phyloP scores from a whole-genome alignment of 2,888 invertebrate species.

The Chymomyza amoena region DNA sequence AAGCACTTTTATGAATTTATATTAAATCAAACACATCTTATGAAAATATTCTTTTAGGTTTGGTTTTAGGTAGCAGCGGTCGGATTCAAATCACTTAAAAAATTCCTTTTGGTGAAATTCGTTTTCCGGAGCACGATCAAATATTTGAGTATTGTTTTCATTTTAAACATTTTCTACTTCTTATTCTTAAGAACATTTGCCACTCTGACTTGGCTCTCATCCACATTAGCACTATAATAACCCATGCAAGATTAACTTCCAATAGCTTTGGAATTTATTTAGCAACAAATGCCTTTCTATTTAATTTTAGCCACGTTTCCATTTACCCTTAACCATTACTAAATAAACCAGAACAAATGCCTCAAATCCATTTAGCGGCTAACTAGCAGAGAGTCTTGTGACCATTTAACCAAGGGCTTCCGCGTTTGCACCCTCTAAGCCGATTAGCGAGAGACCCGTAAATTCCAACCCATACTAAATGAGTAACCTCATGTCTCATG shows the following conservation, averaged over 20 bases:
- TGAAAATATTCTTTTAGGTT: no score
- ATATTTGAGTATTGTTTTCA: no score
- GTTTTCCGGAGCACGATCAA: no score
- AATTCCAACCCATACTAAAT: constrained; percentile 3
- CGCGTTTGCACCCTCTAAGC: not conserved
- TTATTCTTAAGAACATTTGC: no score
- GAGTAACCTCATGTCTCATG: not conserved
- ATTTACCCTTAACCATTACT: not conserved
- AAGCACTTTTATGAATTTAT: no score
- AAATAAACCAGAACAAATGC: not conserved
- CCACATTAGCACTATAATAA: not conserved
- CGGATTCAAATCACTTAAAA: no score
- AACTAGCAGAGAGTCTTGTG: not conserved
- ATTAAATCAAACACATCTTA: no score
- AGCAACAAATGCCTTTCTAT: not conserved
- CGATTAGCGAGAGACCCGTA: not conserved
- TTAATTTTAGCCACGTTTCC: not conserved
- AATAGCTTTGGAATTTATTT: not conserved
- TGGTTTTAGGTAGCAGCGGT: no score
- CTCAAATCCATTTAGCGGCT: not conserved
- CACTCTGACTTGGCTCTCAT: no score
- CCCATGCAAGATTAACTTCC: not conserved
- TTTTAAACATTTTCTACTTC: no score
- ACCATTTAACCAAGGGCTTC: not conserved
- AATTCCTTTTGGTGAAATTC: no score